These are phyloP conservation scores for Cirrhinus mrigala DNA, from an alignment of 2,797 vertebrate genomes.

Conservation along the genomic window DNA sequence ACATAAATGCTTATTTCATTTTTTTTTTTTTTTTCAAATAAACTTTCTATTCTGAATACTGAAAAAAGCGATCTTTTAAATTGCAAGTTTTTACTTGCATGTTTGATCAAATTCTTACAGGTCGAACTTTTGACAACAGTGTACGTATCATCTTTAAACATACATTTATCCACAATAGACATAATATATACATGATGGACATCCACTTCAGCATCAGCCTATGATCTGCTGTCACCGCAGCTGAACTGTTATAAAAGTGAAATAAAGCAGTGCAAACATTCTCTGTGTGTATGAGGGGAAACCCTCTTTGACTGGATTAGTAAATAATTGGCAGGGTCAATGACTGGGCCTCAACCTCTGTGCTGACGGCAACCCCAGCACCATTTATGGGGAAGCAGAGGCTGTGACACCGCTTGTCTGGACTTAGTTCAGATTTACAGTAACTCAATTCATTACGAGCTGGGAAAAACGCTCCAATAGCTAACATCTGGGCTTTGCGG, in stretches of 20 bases:
- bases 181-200: conserved; percentile 2
- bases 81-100: not conserved
- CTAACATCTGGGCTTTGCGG: conserved; percentile 79
- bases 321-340: conserved; percentile 74
- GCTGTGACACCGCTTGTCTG: conserved; percentile 72
- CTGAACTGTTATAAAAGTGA: conserved; percentile 25
- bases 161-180: not conserved
- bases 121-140: not conserved
- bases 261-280: conserved; percentile 32
- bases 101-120: not conserved
- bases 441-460: conserved; percentile 79
- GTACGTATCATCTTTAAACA: not conserved
- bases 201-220: not conserved
- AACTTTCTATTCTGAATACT: not conserved
- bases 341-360: conserved; percentile 68
- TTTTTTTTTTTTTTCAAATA: not conserved
- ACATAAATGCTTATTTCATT: no score
- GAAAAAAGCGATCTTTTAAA: not conserved
- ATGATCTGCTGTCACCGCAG: not conserved
- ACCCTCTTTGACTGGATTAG: conserved; percentile 58
- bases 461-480: conserved; percentile 73
- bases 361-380: conserved; percentile 67
- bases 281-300: conserved; percentile 48
- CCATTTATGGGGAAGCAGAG: conserved; percentile 62
- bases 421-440: conserved; percentile 79